Conservation (phyloP, 2,797 vertebrate genomes). For the Eupleurogrammus muticus region DNA sequence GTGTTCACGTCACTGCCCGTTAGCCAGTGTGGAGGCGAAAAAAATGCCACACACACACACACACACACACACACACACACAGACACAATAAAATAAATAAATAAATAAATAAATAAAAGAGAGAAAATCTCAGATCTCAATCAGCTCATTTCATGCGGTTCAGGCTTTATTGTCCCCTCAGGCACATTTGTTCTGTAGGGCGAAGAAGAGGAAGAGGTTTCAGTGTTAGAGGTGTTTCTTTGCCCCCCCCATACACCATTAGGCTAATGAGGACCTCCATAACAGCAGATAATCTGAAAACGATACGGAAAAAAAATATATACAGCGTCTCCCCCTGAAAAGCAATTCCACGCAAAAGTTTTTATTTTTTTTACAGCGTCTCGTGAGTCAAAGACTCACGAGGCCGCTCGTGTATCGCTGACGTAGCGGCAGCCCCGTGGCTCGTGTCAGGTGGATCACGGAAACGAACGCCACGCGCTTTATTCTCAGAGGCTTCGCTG, state of each 20-base stretch:
- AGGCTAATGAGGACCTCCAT: slow-evolving; percentile 32
- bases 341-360: too few species aligned
- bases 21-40: not conserved
- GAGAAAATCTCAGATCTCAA: slow-evolving; percentile 46
- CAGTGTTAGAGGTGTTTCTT: slow-evolving; percentile 23
- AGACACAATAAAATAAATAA: too few species aligned
- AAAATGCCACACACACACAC: too few species aligned
- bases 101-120: too few species aligned
- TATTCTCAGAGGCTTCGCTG: not conserved
- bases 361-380: not conserved
- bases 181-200: slow-evolving; percentile 35
- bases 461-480: not conserved
- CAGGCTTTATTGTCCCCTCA: slow-evolving; percentile 41
- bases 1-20: too few species aligned
- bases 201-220: slow-evolving; percentile 21
- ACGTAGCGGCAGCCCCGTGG: not conserved
- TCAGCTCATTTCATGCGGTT: slow-evolving; percentile 50
- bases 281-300: slow-evolving; percentile 9
- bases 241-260: slow-evolving; percentile 16
- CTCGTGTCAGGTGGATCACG: not conserved
- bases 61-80: too few species aligned
- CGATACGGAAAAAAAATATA: slow-evolving; percentile 4
- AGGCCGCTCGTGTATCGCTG: too few species aligned
- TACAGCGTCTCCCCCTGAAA: slow-evolving; percentile 9
- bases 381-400: not conserved